Evolutionary conservation across 2,888 invertebrate genomes (phyloP), one percentile per base, ranked within the genome.

Genomic region (Chloroclysta siterata): DNA sequence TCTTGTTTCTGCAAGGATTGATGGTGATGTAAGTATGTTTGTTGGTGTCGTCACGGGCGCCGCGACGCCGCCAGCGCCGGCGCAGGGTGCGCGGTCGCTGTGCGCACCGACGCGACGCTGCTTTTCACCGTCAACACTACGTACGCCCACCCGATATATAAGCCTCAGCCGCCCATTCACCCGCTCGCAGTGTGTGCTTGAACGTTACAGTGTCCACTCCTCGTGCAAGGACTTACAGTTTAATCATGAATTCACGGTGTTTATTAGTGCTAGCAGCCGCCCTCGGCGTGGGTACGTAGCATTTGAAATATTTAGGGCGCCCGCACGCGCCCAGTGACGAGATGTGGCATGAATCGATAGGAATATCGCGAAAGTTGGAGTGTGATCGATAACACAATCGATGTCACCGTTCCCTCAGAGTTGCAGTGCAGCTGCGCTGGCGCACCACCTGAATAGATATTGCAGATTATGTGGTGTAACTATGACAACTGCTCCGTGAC

Each of bases 241-340:
- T 80, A 83, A 92, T 76, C 80, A 93, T 93, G 93, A 88, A 91
- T 90, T 88, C 93, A 87, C 85, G 92, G 93, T 93, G 93, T 91
- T 90, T 93, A 86, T 75, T 93, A 90, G 91, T 93, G 90, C 86
- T 95, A 88, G 94, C 94, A 87, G 94, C 94, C 89, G 94, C 94
- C 93, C 93, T 95, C 90, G 94, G 95, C 94, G 94, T 94, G 93
- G 95, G 95, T 95, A 95, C 93, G 95, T 95, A 95, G 79, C 79
- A 85, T 87, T 88, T 87, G 72, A 88, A 86, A 80, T 89, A 89
- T 90, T 88, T 88, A 87, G 83, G 87, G 88, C 80, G 88, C 83
- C 84, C 82, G 83, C 69, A 65, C 54, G 70, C 73, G 71, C 75
- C 73, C 76, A 77, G 81, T 82, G 82, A 76, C 66, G 62, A 59